Evolutionary conservation across 2,797 vertebrate species (phyloP).

Genomic region (Lophotriccus pileatus): DNA sequence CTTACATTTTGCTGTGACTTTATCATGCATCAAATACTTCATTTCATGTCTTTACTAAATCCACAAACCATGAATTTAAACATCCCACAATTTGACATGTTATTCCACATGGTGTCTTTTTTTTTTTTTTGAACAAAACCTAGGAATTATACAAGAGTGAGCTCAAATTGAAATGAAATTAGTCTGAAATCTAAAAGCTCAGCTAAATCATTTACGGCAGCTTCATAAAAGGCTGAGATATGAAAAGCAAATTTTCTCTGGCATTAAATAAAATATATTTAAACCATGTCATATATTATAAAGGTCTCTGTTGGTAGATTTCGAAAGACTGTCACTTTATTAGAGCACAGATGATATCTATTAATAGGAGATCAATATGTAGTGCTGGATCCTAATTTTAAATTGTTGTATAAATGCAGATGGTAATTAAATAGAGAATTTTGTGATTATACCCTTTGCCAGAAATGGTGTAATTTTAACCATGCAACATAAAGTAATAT

Average conservation of each 20-base stretch:
- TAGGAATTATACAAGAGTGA: constrained; percentile 50
- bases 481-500: not conserved
- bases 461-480: constrained; percentile 49
- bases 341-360: constrained; percentile 37
- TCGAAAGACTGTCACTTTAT: constrained; percentile 55
- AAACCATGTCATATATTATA: constrained; percentile 47
- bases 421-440: constrained; percentile 48
- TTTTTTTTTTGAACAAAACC: constrained; percentile 49
- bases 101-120: constrained; percentile 53
- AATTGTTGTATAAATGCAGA: constrained; percentile 43
- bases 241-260: constrained; percentile 63
- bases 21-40: constrained; percentile 44
- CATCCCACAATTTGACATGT: constrained; percentile 43
- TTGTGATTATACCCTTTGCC: constrained; percentile 26
- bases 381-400: constrained; percentile 52
- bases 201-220: constrained; percentile 38
- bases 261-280: constrained; percentile 66
- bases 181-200: constrained; percentile 61
- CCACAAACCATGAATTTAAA: constrained; percentile 56
- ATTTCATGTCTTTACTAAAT: constrained; percentile 53
- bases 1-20: constrained; percentile 57
- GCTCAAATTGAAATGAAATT: constrained; percentile 68
- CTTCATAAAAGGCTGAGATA: constrained; percentile 40
- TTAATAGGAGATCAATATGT: constrained; percentile 63
- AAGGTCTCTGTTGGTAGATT: constrained; percentile 48